Percentiles rank a stretch among this genome's conserved stretches.
These are phyloP conservation scores for Melieria picta DNA, from an alignment of 2,888 invertebrate species.

Conservation along the genomic window DNA sequence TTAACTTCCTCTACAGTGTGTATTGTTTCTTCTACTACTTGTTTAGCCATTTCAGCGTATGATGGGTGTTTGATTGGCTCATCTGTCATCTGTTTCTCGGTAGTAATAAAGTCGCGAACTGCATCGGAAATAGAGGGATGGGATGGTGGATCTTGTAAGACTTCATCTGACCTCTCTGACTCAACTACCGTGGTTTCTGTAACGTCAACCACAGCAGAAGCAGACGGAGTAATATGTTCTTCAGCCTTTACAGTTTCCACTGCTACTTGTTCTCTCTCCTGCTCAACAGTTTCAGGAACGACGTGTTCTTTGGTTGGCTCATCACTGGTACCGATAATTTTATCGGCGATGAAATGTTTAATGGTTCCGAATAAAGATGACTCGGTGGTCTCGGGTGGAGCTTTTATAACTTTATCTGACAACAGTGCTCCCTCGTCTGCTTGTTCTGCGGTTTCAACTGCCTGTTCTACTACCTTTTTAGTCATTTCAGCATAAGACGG, in stretches of 20 bases:
- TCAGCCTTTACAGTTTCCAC: no score
- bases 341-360: no score
- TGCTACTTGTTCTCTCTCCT: no score
- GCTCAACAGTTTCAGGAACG: no score
- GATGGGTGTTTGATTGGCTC: background rate
- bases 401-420: slow-evolving; percentile 45
- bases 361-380: no score
- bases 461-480: slow-evolving; percentile 47
- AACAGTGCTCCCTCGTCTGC: background rate
- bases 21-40: background rate
- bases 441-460: slow-evolving; percentile 45
- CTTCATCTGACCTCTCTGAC: background rate
- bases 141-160: no score
- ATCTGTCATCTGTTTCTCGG: background rate
- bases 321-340: no score
- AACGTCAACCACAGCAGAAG: background rate
- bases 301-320: no score
- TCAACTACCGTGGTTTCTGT: background rate
- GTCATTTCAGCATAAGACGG: background rate
- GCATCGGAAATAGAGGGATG: no score
- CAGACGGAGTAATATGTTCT: no score
- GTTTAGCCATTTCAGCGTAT: background rate
- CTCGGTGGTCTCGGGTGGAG: slow-evolving; percentile 10
- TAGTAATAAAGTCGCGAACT: no score
- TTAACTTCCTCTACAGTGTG: background rate